phyloP scores from a whole-genome alignment of 53 echinoderm and acorn worm species.

The Hippasteria phrygiana region DNA sequence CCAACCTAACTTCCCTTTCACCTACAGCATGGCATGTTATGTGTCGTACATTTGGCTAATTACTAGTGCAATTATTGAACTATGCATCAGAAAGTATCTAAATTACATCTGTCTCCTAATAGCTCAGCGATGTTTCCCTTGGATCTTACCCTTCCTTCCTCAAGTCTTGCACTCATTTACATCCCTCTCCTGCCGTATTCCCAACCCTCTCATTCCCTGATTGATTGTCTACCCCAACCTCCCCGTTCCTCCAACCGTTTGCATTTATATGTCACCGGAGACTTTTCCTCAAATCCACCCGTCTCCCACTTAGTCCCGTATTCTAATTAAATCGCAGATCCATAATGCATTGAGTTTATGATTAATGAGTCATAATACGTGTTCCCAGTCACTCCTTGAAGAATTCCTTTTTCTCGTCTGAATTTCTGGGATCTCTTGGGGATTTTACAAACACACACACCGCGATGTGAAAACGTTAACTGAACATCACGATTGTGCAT shows the following conservation, averaged over 20 bases:
- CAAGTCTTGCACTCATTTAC: not conserved
- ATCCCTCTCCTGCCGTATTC: not conserved
- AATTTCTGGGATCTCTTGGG: not conserved
- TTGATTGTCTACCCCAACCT: not conserved
- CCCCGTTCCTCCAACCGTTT: not conserved
- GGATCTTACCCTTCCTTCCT: not conserved
- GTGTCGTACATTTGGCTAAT: too few species aligned
- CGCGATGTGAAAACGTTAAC: not conserved
- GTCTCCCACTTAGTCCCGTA: not conserved
- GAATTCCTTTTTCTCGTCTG: conserved; percentile 22
- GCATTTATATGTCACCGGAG: conserved; percentile 42
- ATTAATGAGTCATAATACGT: conserved; percentile 61
- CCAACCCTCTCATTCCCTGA: conserved; percentile 13
- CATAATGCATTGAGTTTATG: conserved; percentile 60
- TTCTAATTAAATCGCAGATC: conserved; percentile 48
- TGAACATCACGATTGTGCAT: conserved; percentile 13
- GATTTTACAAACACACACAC: conserved; percentile 47
- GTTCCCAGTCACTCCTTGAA: conserved; percentile 31
- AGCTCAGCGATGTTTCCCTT: not conserved
- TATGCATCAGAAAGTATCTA: too few species aligned
- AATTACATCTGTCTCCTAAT: not conserved
- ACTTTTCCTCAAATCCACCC: conserved; percentile 29
- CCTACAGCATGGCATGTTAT: too few species aligned
- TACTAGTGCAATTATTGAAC: too few species aligned
- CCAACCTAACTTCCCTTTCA: too few species aligned